Base-by-base conservation (phyloP, 2,113 vertebrate species). In the Muntiacus muntjak region DNA sequence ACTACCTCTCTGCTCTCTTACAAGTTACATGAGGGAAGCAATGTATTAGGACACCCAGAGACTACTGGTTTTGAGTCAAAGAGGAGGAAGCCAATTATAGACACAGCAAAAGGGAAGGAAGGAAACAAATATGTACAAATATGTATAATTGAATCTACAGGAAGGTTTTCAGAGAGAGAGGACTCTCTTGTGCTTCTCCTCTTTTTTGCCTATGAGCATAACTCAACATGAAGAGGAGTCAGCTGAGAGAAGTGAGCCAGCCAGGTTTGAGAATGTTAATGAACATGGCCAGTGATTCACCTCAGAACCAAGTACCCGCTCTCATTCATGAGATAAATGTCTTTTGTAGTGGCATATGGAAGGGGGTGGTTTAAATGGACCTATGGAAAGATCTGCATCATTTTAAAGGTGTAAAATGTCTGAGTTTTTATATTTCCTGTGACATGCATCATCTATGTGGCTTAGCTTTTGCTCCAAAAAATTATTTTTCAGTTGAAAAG, bases 291-390 rank as follows among this genome's bases (percentile, higher is more conserved):
- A 52, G 57, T 36, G 57, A 93, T 43, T 87, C 74, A 40, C 10
- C 54, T 33, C 85, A 86, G 74, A 83, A 78, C 81, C n/a, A 89
- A 19, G 28, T 40, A 45, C 36, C 60, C 64, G 28, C 43, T 93
- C 83, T 89, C 90, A 89, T 89, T 93, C 87, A 71, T 23, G 21
- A 92, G 87, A 86, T 74, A 57, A 87, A 97, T 97, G 78, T 93
- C 94, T 96, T 91, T 84, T n/a, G 71, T 47, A 79, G 43, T 55
- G 30, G 33, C 89, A 85, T 10, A 17, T 19, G 60, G 76, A 79
- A 85, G 52, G n/a, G 45, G 50, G 43, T 55, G 45, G 54, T 79
- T 71, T 96, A 96, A 93, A 86, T 36, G 74, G 47, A 67, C 25
- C 74, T 78, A 55, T 95, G 52, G 64, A 78, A 96, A 96, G 30